Base-by-base conservation (phyloP, 2,113 vertebrate species). In the Tauraco erythrolophus region DNA sequence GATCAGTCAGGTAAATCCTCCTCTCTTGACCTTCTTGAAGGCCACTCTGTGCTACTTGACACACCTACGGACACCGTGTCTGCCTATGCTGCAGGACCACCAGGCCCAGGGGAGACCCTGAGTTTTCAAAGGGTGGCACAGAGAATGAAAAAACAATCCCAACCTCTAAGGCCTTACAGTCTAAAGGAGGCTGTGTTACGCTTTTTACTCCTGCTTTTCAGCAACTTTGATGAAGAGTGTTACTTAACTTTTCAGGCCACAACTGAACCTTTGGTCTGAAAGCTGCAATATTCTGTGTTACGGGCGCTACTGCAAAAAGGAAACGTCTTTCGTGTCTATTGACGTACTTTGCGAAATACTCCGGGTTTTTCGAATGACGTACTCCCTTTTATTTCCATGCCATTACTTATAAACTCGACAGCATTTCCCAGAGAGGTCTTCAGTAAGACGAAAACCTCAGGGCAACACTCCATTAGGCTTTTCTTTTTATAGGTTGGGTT, bases 391-490 rank as follows among this genome's bases (percentile, higher is more conserved):
- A 92, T 97, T 91, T 94, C 92, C 62, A 94, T 94, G 96, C 91
- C 91, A 92, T 80, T 96, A 94, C 80, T 92, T 72, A 61, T 83
- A 53, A 96, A 95, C 78, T 88, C 93, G 74, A 88, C 62, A 91
- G 81, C 70, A 72, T 92, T 94, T 94, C 88, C 89, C 74, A 82
- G 81, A 96, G 62, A 86, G n/a, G 61, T 84, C 94, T 92, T 89
- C 43, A 66, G 91, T 75, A 65, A 93, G 89, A 95, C 25, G 84
- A 89, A 95, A 97, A 94, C 95, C 96, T 94, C 66, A 77, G 91
- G 97, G 96, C 95, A 97, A 53, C 81, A 93, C 87, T 97, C 91
- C 95, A 97, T 95, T 97, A 95, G 66, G 89, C 65, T 96, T 92
- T 97, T 94, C 85, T 90, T 95, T 93, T 85, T 95, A 53, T 50